A percentile compares a stretch with the other conserved stretches of the same genome.
Conservation (phyloP, 2,797 vertebrate species). For the Geotria australis region DNA sequence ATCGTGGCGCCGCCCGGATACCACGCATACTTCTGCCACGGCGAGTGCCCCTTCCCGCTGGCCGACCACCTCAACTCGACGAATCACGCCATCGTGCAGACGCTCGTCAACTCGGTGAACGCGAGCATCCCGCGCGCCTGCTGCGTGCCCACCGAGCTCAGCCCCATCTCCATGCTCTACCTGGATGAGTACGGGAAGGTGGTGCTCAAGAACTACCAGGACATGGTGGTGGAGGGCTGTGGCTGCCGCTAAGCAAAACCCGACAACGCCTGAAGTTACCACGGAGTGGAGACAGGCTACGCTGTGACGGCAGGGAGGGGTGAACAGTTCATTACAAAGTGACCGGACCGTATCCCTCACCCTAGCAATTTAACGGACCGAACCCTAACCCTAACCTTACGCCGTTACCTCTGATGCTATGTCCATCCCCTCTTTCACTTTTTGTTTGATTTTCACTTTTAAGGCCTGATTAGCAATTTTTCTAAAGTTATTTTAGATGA, state of each 20-base stretch:
- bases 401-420: no score
- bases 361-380: not conserved
- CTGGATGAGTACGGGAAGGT: slow-evolving; percentile 94
- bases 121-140: slow-evolving; percentile 85
- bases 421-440: no score
- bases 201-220: slow-evolving; percentile 95
- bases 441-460: no score
- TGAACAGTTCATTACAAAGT: not conserved
- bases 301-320: not conserved
- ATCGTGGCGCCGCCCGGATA: slow-evolving; percentile 92
- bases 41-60: slow-evolving; percentile 84
- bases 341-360: no score
- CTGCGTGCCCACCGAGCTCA: slow-evolving; percentile 89
- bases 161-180: slow-evolving; percentile 90
- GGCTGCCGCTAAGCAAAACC: slow-evolving; percentile 39
- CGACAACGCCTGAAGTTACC: no score
- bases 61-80: slow-evolving; percentile 95
- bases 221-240: slow-evolving; percentile 98
- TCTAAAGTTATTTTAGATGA: no score
- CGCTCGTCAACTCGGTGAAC: slow-evolving; percentile 94
- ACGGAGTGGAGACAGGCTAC: no score
- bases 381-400: no score
- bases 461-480: no score
- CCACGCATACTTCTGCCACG: slow-evolving; percentile 88
- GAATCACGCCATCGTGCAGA: slow-evolving; percentile 96